Evolutionary conservation across 2,113 vertebrate genomes (phyloP).

Genomic region (Cyanoliseus patagonus): DNA sequence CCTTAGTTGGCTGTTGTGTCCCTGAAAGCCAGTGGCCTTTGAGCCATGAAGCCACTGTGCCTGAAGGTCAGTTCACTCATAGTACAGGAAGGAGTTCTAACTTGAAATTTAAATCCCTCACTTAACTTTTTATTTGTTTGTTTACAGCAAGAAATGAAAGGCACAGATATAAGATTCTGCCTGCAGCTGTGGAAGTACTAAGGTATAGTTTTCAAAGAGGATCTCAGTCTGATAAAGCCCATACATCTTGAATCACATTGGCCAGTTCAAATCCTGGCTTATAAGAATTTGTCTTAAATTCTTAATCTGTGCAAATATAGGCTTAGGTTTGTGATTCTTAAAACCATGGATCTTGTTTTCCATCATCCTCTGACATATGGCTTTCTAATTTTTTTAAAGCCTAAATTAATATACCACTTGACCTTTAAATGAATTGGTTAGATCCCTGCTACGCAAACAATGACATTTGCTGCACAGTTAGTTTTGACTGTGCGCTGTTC

Average conservation of each 20-base stretch:
- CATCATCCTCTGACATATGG: background rate
- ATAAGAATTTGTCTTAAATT: background rate
- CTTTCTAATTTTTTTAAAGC: background rate
- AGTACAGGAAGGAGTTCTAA: slow-evolving; percentile 75
- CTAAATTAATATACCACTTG: background rate
- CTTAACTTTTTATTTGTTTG: slow-evolving; percentile 52
- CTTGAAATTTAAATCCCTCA: slow-evolving; percentile 41
- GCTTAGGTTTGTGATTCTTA: background rate
- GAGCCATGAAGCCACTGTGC: slow-evolving; percentile 83
- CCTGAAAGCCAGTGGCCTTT: slow-evolving; percentile 79
- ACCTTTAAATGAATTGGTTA: background rate
- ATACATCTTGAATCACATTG: background rate
- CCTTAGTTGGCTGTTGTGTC: slow-evolving; percentile 82
- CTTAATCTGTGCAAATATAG: background rate
- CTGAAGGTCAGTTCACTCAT: slow-evolving; percentile 80
- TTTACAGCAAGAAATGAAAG: slow-evolving; percentile 55
- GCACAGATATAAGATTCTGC: slow-evolving; percentile 20
- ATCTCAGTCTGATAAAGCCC: background rate
- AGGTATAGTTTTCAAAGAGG: slow-evolving; percentile 25
- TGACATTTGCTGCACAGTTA: background rate
- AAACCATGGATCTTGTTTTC: background rate
- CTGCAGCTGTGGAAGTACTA: slow-evolving; percentile 42
- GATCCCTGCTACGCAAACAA: background rate
- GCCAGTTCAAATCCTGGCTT: slow-evolving; percentile 7
- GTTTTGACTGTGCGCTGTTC: background rate